phyloP scores from a whole-genome alignment of 2,888 invertebrate genomes.

The Ryuthela nishihirai region DNA sequence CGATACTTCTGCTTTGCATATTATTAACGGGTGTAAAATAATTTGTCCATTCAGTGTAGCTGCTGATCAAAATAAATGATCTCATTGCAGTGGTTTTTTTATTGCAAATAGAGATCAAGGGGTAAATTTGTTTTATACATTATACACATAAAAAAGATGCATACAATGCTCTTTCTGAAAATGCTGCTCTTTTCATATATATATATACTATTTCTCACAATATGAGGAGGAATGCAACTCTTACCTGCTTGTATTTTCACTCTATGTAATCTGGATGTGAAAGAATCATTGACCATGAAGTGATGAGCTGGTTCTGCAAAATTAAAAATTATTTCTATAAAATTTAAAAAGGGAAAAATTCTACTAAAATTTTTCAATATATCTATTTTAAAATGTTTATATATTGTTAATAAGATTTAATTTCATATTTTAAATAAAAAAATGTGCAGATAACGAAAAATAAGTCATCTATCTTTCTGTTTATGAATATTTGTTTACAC shows the following conservation, averaged over 20 bases:
- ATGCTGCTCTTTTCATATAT: neutral
- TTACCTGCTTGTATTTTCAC: conserved; percentile 57
- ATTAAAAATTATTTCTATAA: conserved; percentile 4
- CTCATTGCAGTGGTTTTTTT: too few relatives aligned
- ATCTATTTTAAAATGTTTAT: conserved; percentile 1
- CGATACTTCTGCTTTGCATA: too few relatives aligned
- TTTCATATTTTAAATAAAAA: conserved; percentile 1
- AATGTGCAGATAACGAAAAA: too few relatives aligned
- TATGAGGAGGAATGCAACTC: conserved; percentile 8
- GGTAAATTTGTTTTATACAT: too few relatives aligned
- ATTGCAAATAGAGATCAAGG: too few relatives aligned
- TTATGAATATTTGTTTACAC: too few relatives aligned
- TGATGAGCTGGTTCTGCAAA: conserved; percentile 72
- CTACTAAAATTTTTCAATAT: conserved; percentile 2
- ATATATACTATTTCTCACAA: neutral
- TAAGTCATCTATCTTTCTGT: too few relatives aligned
- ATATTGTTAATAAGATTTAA: conserved; percentile 4
- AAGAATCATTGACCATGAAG: conserved; percentile 95
- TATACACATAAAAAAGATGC: too few relatives aligned
- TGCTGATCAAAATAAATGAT: too few relatives aligned
- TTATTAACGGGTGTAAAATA: too few relatives aligned
- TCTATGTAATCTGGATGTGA: conserved; percentile 94
- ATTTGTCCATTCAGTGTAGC: too few relatives aligned
- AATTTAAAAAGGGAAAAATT: neutral
- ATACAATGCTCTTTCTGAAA: neutral